Conservation (phyloP, 1,140 invertebrate species). For the Andrena cerasifolii region DNA sequence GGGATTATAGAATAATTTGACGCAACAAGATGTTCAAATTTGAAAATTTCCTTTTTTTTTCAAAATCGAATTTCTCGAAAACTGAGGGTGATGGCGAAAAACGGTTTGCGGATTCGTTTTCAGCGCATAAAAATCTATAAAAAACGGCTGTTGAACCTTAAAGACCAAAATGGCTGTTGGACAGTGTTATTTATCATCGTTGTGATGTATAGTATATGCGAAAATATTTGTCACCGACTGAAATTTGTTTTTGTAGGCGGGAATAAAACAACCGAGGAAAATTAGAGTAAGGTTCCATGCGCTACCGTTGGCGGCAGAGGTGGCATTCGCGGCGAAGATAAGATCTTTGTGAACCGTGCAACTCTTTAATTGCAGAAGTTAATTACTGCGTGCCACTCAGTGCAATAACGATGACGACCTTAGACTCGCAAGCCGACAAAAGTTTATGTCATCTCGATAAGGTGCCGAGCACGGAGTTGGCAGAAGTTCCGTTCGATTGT, state of each 20-base stretch:
- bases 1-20: too few species aligned
- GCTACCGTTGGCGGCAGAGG: constrained; percentile 16
- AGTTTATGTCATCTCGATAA: constrained; percentile 56
- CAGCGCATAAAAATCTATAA: too few species aligned
- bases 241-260: constrained; percentile 47
- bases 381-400: constrained; percentile 30
- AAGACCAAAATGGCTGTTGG: too few species aligned
- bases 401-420: constrained; percentile 59
- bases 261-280: constrained; percentile 23
- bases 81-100: too few species aligned
- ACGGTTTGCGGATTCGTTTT: too few species aligned
- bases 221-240: constrained; percentile 21
- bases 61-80: too few species aligned
- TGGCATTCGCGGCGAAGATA: constrained; percentile 38
- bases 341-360: constrained; percentile 44
- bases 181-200: too few species aligned
- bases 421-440: constrained; percentile 52
- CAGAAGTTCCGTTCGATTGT: constrained; percentile 25
- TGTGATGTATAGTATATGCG: neutral
- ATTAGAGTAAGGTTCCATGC: constrained; percentile 42
- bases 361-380: constrained; percentile 62
- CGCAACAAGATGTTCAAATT: too few species aligned
- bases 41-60: too few species aligned
- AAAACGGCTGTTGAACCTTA: too few species aligned
- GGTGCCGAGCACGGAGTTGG: constrained; percentile 37